Base-by-base conservation (phyloP, 2,797 vertebrate genomes). In the Pampus argenteus region DNA sequence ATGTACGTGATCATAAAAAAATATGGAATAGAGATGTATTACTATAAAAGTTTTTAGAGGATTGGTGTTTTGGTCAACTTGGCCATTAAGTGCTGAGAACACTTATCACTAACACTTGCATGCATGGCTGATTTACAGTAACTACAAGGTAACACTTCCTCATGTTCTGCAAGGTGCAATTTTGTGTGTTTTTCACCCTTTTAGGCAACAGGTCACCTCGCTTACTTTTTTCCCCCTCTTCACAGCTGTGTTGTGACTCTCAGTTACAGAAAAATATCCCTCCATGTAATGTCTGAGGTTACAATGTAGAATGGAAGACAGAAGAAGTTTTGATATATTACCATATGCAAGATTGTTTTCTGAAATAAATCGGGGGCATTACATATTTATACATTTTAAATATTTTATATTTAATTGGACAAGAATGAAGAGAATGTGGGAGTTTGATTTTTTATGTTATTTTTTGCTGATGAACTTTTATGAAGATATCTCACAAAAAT, bases 191-290 rank as follows among this genome's bases (percentile, higher is more conserved):
- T 57, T 64, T 74, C 31, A 48, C 29, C 45, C 17, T 23, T 26
- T 45, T 23, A 7, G n/a, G 9, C 51, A 23, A 11, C 20, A 6
- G 11, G 71, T 73, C 61, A 48, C 50, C 65, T 67, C 20, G 38
- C 58, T 63, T 26, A 2, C n/a, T 47, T 49, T 28, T 65, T 70
- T 61, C 25, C 34, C 18, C 64, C 68, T 76, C 71, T 76, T 78
- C 60, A 74, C 63, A 45, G 56, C 34, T 72, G 26, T 57, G 48
- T 48, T 59, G n/a, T 57, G 42, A 52, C 47, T 62, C 22, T 11
- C 49, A 73, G 18, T 54, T 22, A 49, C n/a, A 66, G 45, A 59
- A 74, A 71, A 68, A 62, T 11, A 5, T 71, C 29, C 50, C 66
- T 68, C n/a, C 1, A 9, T 45, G 9, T 3, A 2, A 42, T 2